Base-by-base conservation (phyloP, 1,140 invertebrate genomes). In the Harpegnathos saltator region DNA sequence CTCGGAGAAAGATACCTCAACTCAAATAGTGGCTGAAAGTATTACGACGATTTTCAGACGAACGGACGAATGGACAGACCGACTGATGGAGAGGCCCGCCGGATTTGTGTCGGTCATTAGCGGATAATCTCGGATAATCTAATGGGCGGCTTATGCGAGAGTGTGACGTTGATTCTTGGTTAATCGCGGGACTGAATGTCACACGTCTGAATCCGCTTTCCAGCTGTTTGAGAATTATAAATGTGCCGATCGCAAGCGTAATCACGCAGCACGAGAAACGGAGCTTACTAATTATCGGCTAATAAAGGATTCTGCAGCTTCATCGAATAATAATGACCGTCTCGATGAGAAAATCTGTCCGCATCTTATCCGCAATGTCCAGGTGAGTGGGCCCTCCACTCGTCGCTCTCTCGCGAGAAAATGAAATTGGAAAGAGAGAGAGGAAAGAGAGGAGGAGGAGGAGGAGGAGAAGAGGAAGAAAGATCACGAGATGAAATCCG, bases 401-500 rank as follows among this genome's bases (percentile, higher is more conserved):
- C n/a, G 17, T 22, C 29, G 17, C 14, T 38, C 29, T 4, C 19
- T 26, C 38, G 22, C 17, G 22, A 63, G 24, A 50, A 22, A 63
- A 33, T n/a, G 11, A 19, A 3, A 38, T 66, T 15, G 15, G 22
- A 26, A n/a, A 66, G 11, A 66, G 15, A 77, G 38, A 44, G 9
- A 44, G 38, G 38, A 44, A 9, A 44, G 38, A 44, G 38, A 44
- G 38, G n/a, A n/a, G n/a, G n/a, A n/a, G n/a, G n/a, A n/a, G n/a
- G n/a, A n/a, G n/a, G n/a, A n/a, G n/a, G n/a, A n/a, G n/a, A n/a
- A 44, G 38, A 44, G n/a, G 56, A 11, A 66, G n/a, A 66, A 7
- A 66, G 15, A 77, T 75, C 9, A 52, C n/a, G n/a, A 77, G 59
- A 66, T 75, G 26, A 75, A 75, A 52, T 75, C 4, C 24, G 73